phyloP scores from a whole-genome alignment of 2,888 invertebrate species.

The Neocrepidodera transversa region DNA sequence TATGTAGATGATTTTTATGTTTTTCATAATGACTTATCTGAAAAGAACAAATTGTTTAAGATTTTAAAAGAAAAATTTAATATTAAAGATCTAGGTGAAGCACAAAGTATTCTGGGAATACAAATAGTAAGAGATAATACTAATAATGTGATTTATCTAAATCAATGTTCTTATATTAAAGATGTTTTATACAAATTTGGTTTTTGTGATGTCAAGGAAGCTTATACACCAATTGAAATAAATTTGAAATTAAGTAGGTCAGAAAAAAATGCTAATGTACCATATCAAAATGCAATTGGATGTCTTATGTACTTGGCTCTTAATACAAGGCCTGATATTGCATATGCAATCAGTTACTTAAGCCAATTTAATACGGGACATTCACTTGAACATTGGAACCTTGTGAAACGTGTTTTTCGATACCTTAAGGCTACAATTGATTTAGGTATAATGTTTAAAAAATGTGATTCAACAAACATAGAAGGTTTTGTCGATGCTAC shows the following conservation, averaged over 20 bases:
- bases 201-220: conserved; percentile 23
- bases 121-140: conserved; percentile 25
- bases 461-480: neutral
- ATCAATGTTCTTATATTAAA: conserved; percentile 36
- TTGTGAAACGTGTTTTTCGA: conserved; percentile 25
- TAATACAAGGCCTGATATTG: conserved; percentile 41
- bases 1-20: conserved; percentile 40
- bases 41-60: conserved; percentile 28
- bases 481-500: conserved; percentile 18
- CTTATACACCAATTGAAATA: conserved; percentile 28
- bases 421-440: conserved; percentile 29
- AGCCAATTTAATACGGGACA: conserved; percentile 36
- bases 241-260: neutral
- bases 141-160: conserved; percentile 26
- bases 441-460: conserved; percentile 5
- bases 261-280: conserved; percentile 6
- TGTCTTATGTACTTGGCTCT: conserved; percentile 32
- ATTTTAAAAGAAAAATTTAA: conserved; percentile 37
- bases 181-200: conserved; percentile 27
- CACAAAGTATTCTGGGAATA: conserved; percentile 36
- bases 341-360: conserved; percentile 39
- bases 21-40: conserved; percentile 33
- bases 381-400: conserved; percentile 36
- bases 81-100: conserved; percentile 22
- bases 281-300: conserved; percentile 39